These are phyloP conservation scores for Pollimyrus isidori DNA, from an alignment of 2,113 vertebrate species.

Conservation along the genomic window DNA sequence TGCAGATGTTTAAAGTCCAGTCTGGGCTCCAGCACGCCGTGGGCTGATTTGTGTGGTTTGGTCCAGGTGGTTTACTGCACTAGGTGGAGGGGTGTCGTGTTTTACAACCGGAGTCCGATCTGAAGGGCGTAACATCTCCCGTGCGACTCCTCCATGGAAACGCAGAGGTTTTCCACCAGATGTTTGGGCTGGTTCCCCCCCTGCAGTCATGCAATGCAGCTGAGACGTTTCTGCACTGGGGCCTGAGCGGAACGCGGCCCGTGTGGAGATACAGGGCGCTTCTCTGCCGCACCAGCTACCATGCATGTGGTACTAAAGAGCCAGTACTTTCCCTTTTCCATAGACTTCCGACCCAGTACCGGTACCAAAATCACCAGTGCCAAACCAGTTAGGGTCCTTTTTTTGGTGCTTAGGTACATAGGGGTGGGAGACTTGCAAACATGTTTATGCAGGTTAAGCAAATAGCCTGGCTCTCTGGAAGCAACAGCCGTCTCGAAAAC, in stretches of 20 bases:
- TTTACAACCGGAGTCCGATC: slow-evolving; percentile 11
- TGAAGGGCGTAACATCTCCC: not conserved
- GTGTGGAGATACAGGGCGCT: not conserved
- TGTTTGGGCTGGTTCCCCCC: slow-evolving; percentile 1
- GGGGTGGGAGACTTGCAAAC: too few relatives aligned
- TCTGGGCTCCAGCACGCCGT: not conserved
- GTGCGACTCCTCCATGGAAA: not conserved
- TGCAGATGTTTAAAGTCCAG: not conserved
- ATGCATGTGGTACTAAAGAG: not conserved
- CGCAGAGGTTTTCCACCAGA: not conserved
- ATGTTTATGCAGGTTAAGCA: too few relatives aligned
- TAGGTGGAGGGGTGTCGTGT: not conserved
- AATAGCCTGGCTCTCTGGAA: too few relatives aligned
- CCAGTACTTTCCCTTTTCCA: not conserved
- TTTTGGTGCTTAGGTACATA: too few relatives aligned
- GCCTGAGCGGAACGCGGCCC: not conserved
- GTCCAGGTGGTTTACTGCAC: not conserved
- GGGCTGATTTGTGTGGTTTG: not conserved
- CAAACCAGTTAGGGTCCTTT: not conserved
- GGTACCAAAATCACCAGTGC: not conserved
- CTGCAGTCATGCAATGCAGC: not conserved
- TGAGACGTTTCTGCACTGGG: not conserved
- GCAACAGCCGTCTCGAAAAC: too few relatives aligned
- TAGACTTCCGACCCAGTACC: not conserved
- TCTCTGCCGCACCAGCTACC: not conserved